These are phyloP conservation scores for Calameuta idolon DNA, from an alignment of 2,888 invertebrate species.

Conservation along the genomic window DNA sequence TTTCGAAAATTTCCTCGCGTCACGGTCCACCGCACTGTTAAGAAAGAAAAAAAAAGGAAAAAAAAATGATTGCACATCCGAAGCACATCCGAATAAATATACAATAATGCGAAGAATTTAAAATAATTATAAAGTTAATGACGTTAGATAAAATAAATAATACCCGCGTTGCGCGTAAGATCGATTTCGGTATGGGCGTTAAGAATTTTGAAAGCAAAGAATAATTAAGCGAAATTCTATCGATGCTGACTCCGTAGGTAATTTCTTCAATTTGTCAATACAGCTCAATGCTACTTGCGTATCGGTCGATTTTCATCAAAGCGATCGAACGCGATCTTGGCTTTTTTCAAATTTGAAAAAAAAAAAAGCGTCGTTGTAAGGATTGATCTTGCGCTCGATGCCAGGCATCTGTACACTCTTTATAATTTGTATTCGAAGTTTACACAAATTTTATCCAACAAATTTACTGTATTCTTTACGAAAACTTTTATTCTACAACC, in stretches of 20 bases:
- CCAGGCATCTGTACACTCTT: conserved; percentile 39
- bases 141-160: conserved; percentile 35
- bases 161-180: conserved; percentile 31
- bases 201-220: conserved; percentile 12
- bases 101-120: conserved; percentile 49
- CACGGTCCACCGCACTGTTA: background rate
- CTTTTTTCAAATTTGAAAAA: background rate
- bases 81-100: conserved; percentile 26
- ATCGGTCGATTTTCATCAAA: background rate
- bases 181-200: background rate
- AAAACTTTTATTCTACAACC: conserved; percentile 34
- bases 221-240: conserved; percentile 8
- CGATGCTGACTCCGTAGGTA: too few relatives aligned
- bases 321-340: background rate
- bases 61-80: conserved; percentile 29
- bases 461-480: conserved; percentile 46
- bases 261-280: background rate
- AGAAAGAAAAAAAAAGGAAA: background rate
- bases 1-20: background rate
- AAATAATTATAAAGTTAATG: conserved; percentile 28
- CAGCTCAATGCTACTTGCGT: background rate
- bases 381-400: conserved; percentile 22
- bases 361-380: background rate
- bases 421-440: conserved; percentile 48
- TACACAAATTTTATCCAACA: conserved; percentile 50